phyloP scores from a whole-genome alignment of 2,888 invertebrate genomes.

The Schizaphis graminum region DNA sequence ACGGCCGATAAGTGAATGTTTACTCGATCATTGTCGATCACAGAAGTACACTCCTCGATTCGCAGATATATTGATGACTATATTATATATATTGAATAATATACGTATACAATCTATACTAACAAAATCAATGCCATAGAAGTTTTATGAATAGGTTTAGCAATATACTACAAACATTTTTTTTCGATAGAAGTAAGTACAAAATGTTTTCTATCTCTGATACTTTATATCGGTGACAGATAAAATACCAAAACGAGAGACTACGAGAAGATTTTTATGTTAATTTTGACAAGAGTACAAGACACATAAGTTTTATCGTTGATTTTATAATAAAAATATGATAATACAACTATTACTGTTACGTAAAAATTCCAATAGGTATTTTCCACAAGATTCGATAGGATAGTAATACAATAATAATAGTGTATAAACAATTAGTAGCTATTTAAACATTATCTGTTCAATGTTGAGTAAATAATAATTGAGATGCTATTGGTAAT shows the following conservation, averaged over 20 bases:
- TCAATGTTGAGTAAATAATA: too few relatives aligned
- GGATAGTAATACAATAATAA: too few relatives aligned
- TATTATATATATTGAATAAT: too few relatives aligned
- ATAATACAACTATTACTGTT: too few relatives aligned
- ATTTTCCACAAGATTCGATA: too few relatives aligned
- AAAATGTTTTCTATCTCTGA: not conserved
- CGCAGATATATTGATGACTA: not conserved
- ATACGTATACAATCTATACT: not conserved
- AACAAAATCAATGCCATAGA: not conserved
- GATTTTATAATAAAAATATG: not conserved
- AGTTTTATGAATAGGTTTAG: not conserved
- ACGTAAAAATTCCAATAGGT: too few relatives aligned
- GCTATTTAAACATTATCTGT: too few relatives aligned
- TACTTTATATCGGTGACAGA: not conserved
- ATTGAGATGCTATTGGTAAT: too few relatives aligned
- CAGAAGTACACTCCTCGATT: not conserved
- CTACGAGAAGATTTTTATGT: not conserved
- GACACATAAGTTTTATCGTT: not conserved
- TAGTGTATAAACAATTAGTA: too few relatives aligned
- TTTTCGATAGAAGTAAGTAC: not conserved
- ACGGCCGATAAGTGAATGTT: not conserved
- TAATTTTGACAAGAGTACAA: not conserved
- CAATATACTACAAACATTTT: not conserved
- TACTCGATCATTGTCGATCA: not conserved
- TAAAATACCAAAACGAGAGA: not conserved